Evolutionary conservation across 2,888 invertebrate species (phyloP).

Genomic region (Rapana venosa): DNA sequence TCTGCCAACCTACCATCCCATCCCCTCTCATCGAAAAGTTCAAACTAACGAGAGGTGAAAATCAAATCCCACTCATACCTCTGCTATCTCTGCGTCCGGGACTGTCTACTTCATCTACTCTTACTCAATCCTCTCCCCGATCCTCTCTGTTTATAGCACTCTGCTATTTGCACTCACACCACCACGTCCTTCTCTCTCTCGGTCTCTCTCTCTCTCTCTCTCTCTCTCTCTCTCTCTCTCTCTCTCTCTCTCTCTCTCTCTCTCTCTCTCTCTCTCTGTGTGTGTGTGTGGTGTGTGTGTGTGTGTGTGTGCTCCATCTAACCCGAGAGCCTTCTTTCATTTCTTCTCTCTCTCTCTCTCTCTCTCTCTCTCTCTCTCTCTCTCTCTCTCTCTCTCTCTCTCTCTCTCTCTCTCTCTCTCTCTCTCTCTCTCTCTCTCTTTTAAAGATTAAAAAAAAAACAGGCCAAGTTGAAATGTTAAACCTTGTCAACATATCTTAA

Average conservation of each 20-base stretch:
- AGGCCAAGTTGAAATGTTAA: constrained; percentile 11
- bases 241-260: background rate
- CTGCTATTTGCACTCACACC: background rate
- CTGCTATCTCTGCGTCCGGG: too few relatives aligned
- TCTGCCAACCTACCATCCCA: background rate
- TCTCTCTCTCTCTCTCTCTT: background rate
- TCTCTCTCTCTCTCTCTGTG: background rate
- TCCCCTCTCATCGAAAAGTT: background rate
- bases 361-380: background rate
- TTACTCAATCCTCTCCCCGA: background rate
- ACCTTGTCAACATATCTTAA: constrained; percentile 38
- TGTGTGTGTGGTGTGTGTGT: background rate
- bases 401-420: background rate
- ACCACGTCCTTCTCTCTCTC: background rate
- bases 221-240: constrained; percentile 15
- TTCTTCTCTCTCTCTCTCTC: background rate
- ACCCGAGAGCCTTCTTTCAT: background rate
- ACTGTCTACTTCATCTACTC: background rate
- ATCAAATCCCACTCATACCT: too few relatives aligned
- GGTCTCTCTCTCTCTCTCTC: background rate
- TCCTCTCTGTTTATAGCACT: background rate
- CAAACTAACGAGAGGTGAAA: too few relatives aligned
- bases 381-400: background rate
- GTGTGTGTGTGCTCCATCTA: background rate
- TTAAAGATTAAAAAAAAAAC: too few relatives aligned